Conservation (phyloP, 2,888 invertebrate species). For the Eupithecia abbreviata region DNA sequence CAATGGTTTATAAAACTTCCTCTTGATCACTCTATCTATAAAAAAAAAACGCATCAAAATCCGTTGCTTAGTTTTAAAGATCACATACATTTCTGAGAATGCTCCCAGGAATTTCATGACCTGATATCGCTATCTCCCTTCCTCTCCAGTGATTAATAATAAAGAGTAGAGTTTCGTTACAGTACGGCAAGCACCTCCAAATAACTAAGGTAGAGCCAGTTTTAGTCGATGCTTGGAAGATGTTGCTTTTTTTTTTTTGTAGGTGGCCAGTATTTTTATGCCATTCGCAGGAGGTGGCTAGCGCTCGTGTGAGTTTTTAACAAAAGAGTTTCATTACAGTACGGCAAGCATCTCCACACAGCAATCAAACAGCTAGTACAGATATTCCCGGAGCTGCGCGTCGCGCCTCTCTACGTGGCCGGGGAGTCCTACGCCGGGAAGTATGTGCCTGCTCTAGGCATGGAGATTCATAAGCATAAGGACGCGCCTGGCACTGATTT, state of each 20-base stretch:
- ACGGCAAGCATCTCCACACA: conserved; percentile 82
- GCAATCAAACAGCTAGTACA: conserved; percentile 84
- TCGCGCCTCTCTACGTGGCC: conserved; percentile 84
- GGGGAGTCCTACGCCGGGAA: conserved; percentile 87
- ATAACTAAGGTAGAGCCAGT: background rate
- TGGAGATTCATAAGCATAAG: conserved; percentile 78
- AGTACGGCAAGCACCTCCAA: too few relatives aligned
- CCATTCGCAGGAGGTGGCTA: background rate
- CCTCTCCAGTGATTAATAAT: too few relatives aligned
- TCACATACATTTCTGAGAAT: too few relatives aligned
- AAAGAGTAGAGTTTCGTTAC: too few relatives aligned
- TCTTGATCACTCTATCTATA: too few relatives aligned
- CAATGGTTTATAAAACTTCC: too few relatives aligned
- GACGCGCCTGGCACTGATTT: conserved; percentile 56
- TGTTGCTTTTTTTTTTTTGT: background rate
- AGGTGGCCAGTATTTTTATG: background rate
- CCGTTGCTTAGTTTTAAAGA: too few relatives aligned
- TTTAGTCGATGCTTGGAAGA: too few relatives aligned
- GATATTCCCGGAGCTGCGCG: conserved; percentile 83
- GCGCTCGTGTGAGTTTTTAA: background rate
- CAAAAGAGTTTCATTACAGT: conserved; percentile 52
- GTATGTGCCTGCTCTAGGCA: conserved; percentile 83
- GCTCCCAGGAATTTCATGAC: too few relatives aligned
- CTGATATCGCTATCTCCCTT: too few relatives aligned
- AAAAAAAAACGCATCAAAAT: too few relatives aligned